Evolutionary conservation across 2,888 invertebrate species (phyloP).

Genomic region (Corythucha ciliata): DNA sequence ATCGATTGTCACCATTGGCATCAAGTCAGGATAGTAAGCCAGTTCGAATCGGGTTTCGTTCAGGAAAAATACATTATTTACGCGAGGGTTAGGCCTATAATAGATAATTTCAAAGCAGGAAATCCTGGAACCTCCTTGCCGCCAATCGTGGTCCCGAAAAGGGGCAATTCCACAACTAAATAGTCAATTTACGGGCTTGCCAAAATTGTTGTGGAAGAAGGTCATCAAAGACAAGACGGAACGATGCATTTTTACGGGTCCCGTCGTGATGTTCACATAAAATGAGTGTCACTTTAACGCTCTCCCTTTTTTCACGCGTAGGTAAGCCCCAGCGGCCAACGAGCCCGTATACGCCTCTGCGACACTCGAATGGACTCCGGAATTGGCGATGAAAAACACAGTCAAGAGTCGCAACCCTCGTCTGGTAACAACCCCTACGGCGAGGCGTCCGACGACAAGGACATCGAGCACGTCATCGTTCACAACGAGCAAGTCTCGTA

Average conservation of each 20-base stretch:
- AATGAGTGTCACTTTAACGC: too few relatives aligned
- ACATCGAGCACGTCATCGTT: conserved; percentile 28
- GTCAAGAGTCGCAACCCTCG: conserved; percentile 34
- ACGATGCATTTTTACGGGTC: too few relatives aligned
- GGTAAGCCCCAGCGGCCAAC: conserved; percentile 32
- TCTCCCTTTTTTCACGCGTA: background rate
- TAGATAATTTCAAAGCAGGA: background rate
- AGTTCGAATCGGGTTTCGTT: conserved; percentile 1
- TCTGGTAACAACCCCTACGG: conserved; percentile 27
- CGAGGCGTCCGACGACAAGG: conserved; percentile 10
- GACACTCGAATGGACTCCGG: conserved; percentile 34
- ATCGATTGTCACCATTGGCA: too few relatives aligned
- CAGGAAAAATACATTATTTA: background rate
- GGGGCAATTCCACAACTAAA: too few relatives aligned
- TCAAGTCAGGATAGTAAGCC: background rate
- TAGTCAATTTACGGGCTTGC: background rate
- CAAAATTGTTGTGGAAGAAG: too few relatives aligned
- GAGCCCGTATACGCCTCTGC: conserved; percentile 33
- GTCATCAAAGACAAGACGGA: too few relatives aligned
- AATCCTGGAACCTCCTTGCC: background rate
- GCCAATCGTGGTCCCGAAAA: too few relatives aligned
- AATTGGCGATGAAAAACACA: conserved; percentile 35
- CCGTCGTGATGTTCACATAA: too few relatives aligned
- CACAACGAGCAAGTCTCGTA: conserved; percentile 26
- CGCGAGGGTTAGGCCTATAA: too few relatives aligned